A percentile compares a stretch with the other conserved stretches of the same genome.
These are phyloP conservation scores for Chironomus riparius DNA, from an alignment of 2,888 invertebrate genomes.

Conservation along the genomic window DNA sequence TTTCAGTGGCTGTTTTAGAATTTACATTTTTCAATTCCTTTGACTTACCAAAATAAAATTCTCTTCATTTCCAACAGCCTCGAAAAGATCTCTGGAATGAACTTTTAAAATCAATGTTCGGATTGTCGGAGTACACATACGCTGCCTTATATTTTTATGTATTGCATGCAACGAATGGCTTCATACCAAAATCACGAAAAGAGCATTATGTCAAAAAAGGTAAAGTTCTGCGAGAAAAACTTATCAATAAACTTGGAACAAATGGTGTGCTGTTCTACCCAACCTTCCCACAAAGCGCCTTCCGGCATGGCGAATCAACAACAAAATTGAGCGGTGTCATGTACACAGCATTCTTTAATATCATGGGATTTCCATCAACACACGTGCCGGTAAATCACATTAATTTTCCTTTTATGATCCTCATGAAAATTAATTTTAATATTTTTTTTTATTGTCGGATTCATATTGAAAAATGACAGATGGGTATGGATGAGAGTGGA, in stretches of 20 bases:
- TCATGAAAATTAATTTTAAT: neutral
- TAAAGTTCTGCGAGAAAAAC: conserved; percentile 38
- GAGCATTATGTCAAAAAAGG: conserved; percentile 37
- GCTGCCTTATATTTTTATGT: conserved; percentile 45
- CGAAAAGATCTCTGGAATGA: conserved; percentile 36
- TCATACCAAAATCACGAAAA: conserved; percentile 38
- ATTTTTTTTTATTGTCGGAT: neutral
- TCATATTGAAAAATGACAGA: conserved; percentile 28
- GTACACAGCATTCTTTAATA: conserved; percentile 60
- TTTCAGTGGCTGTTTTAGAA: too few relatives aligned
- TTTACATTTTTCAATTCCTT: too few relatives aligned
- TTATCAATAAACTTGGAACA: conserved; percentile 51
- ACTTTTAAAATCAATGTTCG: conserved; percentile 35
- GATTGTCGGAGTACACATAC: conserved; percentile 43
- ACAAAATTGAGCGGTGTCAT: conserved; percentile 50
- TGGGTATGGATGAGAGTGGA: conserved; percentile 52
- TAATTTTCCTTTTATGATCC: too few relatives aligned
- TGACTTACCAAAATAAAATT: too few relatives aligned
- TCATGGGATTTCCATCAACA: conserved; percentile 65
- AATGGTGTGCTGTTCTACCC: conserved; percentile 68
- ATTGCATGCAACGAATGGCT: conserved; percentile 40
- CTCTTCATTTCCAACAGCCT: conserved; percentile 32
- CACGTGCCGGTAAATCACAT: conserved; percentile 49
- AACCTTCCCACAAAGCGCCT: conserved; percentile 54
- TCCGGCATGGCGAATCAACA: conserved; percentile 54